Conservation (phyloP, 2,797 vertebrate species). For the Hydrophis major region DNA sequence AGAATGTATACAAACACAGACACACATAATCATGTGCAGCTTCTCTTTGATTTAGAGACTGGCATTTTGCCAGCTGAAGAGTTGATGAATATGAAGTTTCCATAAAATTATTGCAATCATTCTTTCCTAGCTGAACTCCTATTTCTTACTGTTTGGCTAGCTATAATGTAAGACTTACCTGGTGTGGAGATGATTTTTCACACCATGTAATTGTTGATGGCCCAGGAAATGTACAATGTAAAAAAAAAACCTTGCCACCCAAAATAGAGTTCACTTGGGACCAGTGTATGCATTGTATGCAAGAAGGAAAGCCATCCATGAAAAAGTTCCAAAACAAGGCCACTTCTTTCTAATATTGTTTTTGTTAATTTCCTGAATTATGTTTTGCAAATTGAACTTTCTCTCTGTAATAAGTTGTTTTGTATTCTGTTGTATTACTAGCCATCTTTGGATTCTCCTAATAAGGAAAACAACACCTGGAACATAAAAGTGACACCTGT, state of each 20-base stretch:
- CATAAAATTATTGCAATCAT: background rate
- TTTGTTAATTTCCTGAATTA: background rate
- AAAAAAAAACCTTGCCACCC: background rate
- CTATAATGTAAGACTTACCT: background rate
- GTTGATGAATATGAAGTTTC: background rate
- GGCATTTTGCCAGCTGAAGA: background rate
- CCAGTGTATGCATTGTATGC: background rate
- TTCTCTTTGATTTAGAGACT: background rate
- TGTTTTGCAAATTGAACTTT: background rate
- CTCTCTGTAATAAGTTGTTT: background rate
- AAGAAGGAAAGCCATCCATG: background rate
- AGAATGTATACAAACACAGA: background rate
- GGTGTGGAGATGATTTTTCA: background rate
- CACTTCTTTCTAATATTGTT: background rate
- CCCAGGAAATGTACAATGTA: background rate
- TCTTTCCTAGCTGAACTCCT: background rate
- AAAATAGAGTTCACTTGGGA: background rate
- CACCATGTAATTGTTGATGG: too few species aligned
- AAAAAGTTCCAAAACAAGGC: background rate
- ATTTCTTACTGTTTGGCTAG: background rate
- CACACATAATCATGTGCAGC: background rate
- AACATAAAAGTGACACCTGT: constrained; percentile 90
- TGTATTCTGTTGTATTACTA: constrained; percentile 47
- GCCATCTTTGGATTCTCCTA: constrained; percentile 52
- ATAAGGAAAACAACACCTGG: constrained; percentile 61